Base-by-base conservation (phyloP, 2,888 invertebrate genomes). In the Tyria jacobaeae region DNA sequence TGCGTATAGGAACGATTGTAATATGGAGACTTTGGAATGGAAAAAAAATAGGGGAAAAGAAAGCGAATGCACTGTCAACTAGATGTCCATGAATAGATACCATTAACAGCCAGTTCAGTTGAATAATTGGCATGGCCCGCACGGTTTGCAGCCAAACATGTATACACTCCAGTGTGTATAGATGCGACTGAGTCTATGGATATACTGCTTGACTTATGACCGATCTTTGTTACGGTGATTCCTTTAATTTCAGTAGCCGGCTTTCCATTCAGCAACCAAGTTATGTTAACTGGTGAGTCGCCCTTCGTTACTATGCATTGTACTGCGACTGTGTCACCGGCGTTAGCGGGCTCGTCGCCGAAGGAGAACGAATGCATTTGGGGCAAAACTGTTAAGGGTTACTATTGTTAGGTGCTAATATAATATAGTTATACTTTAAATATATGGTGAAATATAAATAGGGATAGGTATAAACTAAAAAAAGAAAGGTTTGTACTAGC, bases 231-330 rank as follows among this genome's bases (percentile, higher is more conserved):
- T 44, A 95, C 94, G 0, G 94, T 89, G 63, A 96, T 92, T 72
- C 95, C 95, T 71, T 89, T 88, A 82, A 90, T 93, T 73, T 86
- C 91, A 60, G 80, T 94, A 76, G 94, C 95, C 76, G 91, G 94
- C 83, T 89, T 94, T 74, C 95, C 95, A 88, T 97, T 96, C 70
- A 97, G 95, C 35, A 94, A 94, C 97, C 97, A 97, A 55, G 95
- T 95, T 60, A 98, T 96, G 79, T 95, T 95, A 39, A 98, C 92
- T 9, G 97, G 97, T 56, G 95, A 94, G 84, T 98, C 98, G 49
- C 98, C 97, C 88, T 97, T 97, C 55, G 95, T 95, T 47, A 97
- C 96, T 90, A 96, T 95, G 85, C 97, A 97, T 71, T 96, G 95
- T 3, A 96, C 95, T 61, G 96, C 96, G 47, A 96, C 96, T 70